A percentile compares a stretch with the other conserved stretches of the same genome.
Evolutionary conservation across 2,797 vertebrate genomes (phyloP).

Genomic region (Sebastes kiyomatsui): DNA sequence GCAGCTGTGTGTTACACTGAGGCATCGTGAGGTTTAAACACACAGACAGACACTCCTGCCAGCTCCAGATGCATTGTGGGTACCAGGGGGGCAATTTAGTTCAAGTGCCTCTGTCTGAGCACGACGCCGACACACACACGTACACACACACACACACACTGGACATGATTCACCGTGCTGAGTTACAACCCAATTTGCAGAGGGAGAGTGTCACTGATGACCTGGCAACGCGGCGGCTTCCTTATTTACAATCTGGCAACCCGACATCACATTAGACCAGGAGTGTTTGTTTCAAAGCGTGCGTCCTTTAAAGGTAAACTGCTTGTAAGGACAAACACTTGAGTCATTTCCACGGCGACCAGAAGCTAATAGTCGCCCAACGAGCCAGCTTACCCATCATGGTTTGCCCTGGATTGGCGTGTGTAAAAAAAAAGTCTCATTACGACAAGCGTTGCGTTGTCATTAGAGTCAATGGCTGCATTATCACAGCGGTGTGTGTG

Average conservation of each 20-base stretch:
- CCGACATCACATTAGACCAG: constrained; percentile 15
- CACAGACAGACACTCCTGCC: constrained; percentile 59
- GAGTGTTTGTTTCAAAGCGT: neutral
- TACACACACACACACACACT: constrained; percentile 11
- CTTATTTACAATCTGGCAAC: constrained; percentile 73
- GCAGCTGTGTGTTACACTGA: constrained; percentile 44
- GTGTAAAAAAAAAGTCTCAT: constrained; percentile 37
- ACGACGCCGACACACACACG: neutral
- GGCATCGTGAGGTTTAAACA: constrained; percentile 26
- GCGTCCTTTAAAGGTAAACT: constrained; percentile 20
- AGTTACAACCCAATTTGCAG: constrained; percentile 69
- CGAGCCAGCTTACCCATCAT: constrained; percentile 57
- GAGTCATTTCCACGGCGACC: constrained; percentile 33
- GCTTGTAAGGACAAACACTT: constrained; percentile 41
- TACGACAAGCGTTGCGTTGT: constrained; percentile 60
- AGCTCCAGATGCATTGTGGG: constrained; percentile 75
- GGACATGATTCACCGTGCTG: constrained; percentile 57
- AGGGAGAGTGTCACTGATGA: constrained; percentile 65
- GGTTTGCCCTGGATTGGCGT: constrained; percentile 45
- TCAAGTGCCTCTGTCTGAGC: constrained; percentile 65
- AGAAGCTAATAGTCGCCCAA: constrained; percentile 34
- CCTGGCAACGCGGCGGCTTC: constrained; percentile 57
- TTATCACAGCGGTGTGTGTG: constrained; percentile 43
- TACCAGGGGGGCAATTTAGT: constrained; percentile 66
- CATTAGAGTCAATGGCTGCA: constrained; percentile 60